These are phyloP conservation scores for Drosophila lacteicornis DNA, from an alignment of 1,140 invertebrate species.

Conservation along the genomic window DNA sequence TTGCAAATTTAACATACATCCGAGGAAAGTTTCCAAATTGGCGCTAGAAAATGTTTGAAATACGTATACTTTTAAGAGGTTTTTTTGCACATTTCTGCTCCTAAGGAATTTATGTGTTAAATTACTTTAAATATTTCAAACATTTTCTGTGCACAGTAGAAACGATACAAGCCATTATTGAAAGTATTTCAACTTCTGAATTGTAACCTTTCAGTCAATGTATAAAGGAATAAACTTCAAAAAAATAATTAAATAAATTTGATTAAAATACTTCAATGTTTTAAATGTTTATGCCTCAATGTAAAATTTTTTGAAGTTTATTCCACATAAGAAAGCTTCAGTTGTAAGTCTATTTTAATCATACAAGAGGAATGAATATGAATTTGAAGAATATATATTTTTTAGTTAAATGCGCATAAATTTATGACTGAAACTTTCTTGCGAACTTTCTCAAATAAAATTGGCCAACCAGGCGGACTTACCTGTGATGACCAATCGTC, in stretches of 20 bases:
- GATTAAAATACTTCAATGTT: neutral
- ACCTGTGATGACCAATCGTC: conserved; percentile 98
- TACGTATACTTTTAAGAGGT: neutral
- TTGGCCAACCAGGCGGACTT: conserved; percentile 86
- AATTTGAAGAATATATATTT: neutral
- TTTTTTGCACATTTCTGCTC: accelerated
- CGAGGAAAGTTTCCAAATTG: conserved; percentile 4
- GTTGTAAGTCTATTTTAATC: neutral
- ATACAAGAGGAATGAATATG: neutral
- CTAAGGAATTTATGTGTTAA: neutral
- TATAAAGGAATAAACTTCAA: conserved; percentile 27
- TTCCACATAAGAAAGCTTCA: conserved; percentile 43
- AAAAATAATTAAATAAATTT: neutral
- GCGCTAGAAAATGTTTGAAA: conserved; percentile 30
- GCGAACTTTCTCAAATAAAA: neutral
- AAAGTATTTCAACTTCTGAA: neutral
- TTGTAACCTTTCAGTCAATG: conserved; percentile 1
- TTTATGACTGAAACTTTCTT: conserved; percentile 37
- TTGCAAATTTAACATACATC: neutral
- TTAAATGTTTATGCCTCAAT: neutral
- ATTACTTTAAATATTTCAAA: conserved; percentile 5
- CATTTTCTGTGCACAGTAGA: neutral
- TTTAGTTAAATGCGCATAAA: neutral
- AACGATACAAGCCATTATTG: conserved; percentile 3
- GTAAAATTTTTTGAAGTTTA: conserved; percentile 37